Conservation (phyloP, 1,140 invertebrate genomes). For the Drosophila kohkoa region DNA sequence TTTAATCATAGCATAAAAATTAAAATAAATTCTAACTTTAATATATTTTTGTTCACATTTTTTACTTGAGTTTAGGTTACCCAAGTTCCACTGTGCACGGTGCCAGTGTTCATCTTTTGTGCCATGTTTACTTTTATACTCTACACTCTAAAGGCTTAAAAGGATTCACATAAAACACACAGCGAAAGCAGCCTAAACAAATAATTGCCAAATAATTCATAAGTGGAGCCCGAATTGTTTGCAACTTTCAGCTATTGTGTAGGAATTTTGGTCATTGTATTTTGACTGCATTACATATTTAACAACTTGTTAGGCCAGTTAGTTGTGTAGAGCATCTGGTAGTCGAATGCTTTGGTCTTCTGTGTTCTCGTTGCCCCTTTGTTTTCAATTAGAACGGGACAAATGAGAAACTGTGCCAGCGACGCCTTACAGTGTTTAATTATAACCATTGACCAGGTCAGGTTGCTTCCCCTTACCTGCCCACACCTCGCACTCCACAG, state of each 20-base stretch:
- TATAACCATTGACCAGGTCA: slow-evolving; percentile 48
- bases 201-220: background rate
- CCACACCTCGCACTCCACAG: no score
- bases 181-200: background rate
- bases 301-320: background rate
- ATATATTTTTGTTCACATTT: background rate
- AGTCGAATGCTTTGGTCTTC: background rate
- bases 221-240: background rate
- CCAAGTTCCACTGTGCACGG: slow-evolving; percentile 13
- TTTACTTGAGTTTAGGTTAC: no score
- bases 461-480: background rate
- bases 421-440: slow-evolving; percentile 63
- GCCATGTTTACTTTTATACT: slow-evolving; percentile 28
- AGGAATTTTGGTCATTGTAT: background rate
- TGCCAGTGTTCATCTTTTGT: slow-evolving; percentile 4
- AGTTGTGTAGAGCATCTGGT: slow-evolving; percentile 3
- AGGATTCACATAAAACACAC: background rate
- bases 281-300: background rate
- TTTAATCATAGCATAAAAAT: no score
- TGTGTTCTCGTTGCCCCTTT: background rate
- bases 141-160: slow-evolving; percentile 29
- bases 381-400: slow-evolving; percentile 58
- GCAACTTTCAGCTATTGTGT: background rate
- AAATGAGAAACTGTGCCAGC: slow-evolving; percentile 59
- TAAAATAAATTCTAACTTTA: no score